These are phyloP conservation scores for Phycodurus eques DNA, from an alignment of 2,113 vertebrate genomes.

Conservation along the genomic window DNA sequence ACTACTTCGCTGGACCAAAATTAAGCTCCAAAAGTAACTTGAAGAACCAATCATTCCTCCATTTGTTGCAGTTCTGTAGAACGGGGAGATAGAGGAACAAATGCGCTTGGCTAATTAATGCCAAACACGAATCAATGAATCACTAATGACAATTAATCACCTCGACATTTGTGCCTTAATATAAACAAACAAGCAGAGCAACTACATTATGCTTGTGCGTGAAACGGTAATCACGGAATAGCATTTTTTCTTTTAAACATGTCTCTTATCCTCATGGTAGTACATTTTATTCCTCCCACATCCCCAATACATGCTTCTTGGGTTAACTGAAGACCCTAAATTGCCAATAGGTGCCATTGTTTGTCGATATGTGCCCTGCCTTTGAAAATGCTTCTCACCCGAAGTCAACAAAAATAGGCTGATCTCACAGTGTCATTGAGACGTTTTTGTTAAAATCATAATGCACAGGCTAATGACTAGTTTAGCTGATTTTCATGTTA, in stretches of 20 bases:
- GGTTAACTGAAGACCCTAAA: no score
- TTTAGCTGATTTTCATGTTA: no score
- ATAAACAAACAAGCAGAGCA: background rate
- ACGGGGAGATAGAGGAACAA: background rate
- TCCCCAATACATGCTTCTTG: no score
- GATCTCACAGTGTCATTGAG: background rate
- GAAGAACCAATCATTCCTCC: background rate
- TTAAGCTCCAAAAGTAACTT: background rate
- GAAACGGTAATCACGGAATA: background rate
- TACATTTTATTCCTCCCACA: no score
- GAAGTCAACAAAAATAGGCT: background rate
- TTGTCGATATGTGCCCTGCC: no score
- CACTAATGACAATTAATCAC: conserved; percentile 3
- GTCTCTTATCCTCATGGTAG: no score
- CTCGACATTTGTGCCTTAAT: background rate
- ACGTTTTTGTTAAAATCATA: background rate
- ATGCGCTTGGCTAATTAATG: background rate
- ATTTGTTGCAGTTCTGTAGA: background rate
- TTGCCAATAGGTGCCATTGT: no score
- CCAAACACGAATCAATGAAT: background rate
- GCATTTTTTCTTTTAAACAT: background rate
- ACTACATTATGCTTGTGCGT: background rate
- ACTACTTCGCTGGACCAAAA: background rate
- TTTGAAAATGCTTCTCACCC: background rate
- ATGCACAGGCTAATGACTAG: no score